Evolutionary conservation across 1,140 invertebrate genomes (phyloP), one percentile per base, ranked within the genome.

Genomic region (Lepeophtheirus salmonis): DNA sequence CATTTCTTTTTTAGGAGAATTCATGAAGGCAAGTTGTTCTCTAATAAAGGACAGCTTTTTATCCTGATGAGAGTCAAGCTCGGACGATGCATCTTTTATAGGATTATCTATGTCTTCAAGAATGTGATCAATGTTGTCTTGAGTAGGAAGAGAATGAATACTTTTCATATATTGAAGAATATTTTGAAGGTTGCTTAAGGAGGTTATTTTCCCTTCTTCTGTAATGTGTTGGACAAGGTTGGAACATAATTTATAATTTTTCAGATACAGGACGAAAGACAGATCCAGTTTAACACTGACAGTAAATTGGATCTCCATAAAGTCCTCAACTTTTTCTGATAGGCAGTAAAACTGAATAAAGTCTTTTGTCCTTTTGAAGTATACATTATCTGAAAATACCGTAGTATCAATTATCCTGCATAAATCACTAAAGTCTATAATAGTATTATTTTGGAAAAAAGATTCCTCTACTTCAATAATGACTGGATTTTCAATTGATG

Each of bases 111-210:
- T 41, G 6, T 41, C 30, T 10, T 41, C n/a, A 10, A 41, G 6
- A 41, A 41, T 41, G n/a, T 41, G 30, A 41, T 41, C n/a, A n/a
- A 41, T 41, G 6, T 10, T 41, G n/a, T 41, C 30, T 41, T 41
- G 6, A 41, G 30, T 41, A 10, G 30, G 30, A 41, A n/a, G 30
- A 41, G n/a, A 41, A 41, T 41, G 30, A 62, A 30, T 62, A 55
- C 17, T 56, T 23, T 26, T 62, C 3, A 58, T 62, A n/a, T 62
- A 6, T 41, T 16, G 13, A 51, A 51, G 56, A 6, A 20, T 17
- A 30, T 21, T 22, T 60, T 49, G 50, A 23, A 24, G 16, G 2
- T n/a, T 2, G 14, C 17, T 62, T n/a, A 51, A 21, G 62, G 56
- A 64, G 54, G 17, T 10, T 1, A 4, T 4, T 3, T 21, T 57